Base-by-base conservation (phyloP, 2,113 vertebrate genomes). In the Notechis scutatus region DNA sequence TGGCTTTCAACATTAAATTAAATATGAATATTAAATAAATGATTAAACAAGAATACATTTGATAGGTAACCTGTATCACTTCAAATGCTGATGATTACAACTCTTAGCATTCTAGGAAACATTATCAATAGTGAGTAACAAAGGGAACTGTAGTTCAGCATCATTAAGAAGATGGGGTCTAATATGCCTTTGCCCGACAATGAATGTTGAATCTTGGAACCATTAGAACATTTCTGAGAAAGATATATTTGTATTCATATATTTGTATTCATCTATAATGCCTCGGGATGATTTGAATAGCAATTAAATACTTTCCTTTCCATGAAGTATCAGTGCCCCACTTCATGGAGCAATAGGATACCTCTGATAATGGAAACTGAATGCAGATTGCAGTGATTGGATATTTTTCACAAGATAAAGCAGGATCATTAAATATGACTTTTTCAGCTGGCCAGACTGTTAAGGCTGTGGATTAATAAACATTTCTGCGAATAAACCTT, bases 301-400 rank as follows among this genome's bases (percentile, higher is more conserved):
- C 64, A 87, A 10, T 92, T 59, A 47, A 42, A 3, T 26, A 91
- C 85, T 89, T 91, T 85, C 45, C 12, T 50, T 96, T 69, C 52
- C 94, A 42, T 52, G 91, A 14, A 90, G 92, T 95, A 93, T 95
- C 96, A 95, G 95, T 93, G 95, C 92, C 94, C 96, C 96, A 95
- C 93, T 95, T 95, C 47, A 69, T 69, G 61, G 4, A 69, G 95
- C 95, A 96, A 93, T 87, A 93, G 96, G 96, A 94, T 81, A 93
- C 92, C 92, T 94, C 52, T 85, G 95, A 95, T 95, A 56, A n/a
- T 95, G 95, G 95, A 97, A 91, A 94, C 92, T 96, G 93, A 93
- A 92, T 96, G 94, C 92, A 94, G 96, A 93, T 95, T 92, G 96
- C 85, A 93, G 59, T 95, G 94, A 95, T 96, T 97, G 92, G 94